Conservation (phyloP, 37 sponge, comb jelly and placozoan species). For the Axinella damicornis region DNA sequence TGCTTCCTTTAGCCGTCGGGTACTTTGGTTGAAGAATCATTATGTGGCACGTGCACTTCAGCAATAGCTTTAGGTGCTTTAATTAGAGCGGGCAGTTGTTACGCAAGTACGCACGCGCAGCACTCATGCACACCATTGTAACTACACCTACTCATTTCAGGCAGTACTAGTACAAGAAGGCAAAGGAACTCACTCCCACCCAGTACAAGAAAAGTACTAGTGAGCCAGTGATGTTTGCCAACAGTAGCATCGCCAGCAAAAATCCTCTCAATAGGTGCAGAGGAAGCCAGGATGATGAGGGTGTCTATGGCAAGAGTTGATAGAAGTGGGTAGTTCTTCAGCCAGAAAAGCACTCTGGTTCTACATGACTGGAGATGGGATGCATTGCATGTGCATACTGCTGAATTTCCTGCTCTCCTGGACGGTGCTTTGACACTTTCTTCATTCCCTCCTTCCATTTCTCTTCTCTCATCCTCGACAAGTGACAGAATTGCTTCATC, state of each 20-base stretch:
- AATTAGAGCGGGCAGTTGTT: no score
- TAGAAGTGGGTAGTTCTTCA: neutral
- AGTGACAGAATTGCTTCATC: neutral
- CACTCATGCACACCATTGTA: no score
- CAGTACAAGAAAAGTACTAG: no score
- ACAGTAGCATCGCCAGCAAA: conserved; percentile 10
- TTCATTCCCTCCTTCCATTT: neutral
- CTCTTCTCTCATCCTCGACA: neutral
- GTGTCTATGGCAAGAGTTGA: neutral
- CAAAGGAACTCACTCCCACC: no score
- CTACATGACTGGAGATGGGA: neutral
- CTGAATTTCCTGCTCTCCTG: conserved; percentile 1
- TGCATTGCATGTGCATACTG: neutral
- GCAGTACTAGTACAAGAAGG: no score
- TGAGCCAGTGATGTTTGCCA: neutral
- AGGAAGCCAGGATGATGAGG: neutral
- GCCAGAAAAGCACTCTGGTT: neutral
- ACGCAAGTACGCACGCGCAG: no score
- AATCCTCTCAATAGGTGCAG: conserved; percentile 5
- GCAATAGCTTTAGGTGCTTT: no score
- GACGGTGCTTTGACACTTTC: neutral
- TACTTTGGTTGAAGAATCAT: no score
- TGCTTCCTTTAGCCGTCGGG: conserved; percentile 95
- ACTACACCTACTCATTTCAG: no score
- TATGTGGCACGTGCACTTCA: neutral